Evolutionary conservation across 2,888 invertebrate genomes (phyloP).

Genomic region (Argynnis bischoffii): DNA sequence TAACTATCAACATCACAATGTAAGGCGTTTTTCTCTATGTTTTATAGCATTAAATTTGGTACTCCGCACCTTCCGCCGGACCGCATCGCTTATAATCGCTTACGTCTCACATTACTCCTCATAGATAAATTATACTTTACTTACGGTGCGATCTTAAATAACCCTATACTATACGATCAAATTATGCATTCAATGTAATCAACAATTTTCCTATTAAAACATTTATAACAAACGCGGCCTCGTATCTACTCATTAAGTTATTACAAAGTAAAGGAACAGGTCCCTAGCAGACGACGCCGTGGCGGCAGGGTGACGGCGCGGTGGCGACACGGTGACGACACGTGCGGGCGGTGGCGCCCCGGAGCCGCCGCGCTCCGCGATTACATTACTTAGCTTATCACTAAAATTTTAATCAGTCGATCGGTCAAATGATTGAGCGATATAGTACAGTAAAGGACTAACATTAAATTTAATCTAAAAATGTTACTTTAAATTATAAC

Average conservation of each 20-base stretch:
- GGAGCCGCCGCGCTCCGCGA: conserved; percentile 50
- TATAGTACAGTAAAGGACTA: conserved; percentile 82
- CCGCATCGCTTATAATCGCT: conserved; percentile 73
- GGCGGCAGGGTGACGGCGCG: too few species aligned
- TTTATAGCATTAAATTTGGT: conserved; percentile 72
- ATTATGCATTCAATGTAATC: conserved; percentile 77
- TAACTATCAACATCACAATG: conserved; percentile 78
- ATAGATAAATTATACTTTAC: conserved; percentile 80
- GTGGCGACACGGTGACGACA: too few species aligned
- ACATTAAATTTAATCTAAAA: conserved; percentile 83
- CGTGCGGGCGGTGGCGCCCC: conserved; percentile 19
- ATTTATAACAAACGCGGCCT: conserved; percentile 70
- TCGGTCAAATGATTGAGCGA: conserved; percentile 83
- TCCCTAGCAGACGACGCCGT: conserved; percentile 41
- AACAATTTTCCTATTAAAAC: conserved; percentile 77
- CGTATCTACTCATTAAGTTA: conserved; percentile 48
- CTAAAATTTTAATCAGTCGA: conserved; percentile 83
- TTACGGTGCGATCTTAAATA: conserved; percentile 82
- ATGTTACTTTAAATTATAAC: conserved; percentile 81
- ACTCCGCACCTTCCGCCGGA: conserved; percentile 74
- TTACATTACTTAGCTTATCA: conserved; percentile 79
- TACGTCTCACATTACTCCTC: conserved; percentile 72
- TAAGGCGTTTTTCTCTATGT: conserved; percentile 69
- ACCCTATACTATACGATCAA: conserved; percentile 81
- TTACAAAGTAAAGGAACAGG: conserved; percentile 59